Percentiles rank a stretch among this genome's conserved stretches.
phyloP scores from a whole-genome alignment of 1,140 invertebrate species.

The Ladona fulva region DNA sequence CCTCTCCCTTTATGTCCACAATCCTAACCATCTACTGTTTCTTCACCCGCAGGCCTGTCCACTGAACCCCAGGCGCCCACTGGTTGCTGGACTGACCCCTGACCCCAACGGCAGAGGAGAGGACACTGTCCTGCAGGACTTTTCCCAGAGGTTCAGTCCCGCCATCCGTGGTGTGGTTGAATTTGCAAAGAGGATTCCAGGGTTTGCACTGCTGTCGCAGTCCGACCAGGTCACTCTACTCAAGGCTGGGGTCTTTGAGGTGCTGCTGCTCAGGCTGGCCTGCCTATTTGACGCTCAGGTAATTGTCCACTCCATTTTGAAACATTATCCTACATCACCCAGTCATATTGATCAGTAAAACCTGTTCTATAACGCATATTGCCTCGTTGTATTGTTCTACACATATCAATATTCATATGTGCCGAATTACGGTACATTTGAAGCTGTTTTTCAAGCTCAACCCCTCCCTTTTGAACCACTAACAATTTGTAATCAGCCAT shows the following conservation, averaged over 20 bases:
- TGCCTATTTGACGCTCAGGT: conserved; percentile 83
- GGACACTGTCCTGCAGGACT: conserved; percentile 58
- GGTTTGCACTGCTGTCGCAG: conserved; percentile 86
- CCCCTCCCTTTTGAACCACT: too few relatives aligned
- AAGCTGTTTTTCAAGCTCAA: too few relatives aligned
- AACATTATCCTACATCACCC: too few relatives aligned
- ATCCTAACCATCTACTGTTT: too few relatives aligned
- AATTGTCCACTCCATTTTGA: conserved; percentile 11
- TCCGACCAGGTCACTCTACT: conserved; percentile 95
- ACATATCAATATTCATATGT: too few relatives aligned
- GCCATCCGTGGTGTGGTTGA: conserved; percentile 94
- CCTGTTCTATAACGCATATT: too few relatives aligned
- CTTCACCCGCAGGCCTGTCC: conserved; percentile 75
- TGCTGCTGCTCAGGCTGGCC: conserved; percentile 81
- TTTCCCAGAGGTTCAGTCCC: conserved; percentile 87
- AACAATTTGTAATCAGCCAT: too few relatives aligned
- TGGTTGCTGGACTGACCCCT: conserved; percentile 26
- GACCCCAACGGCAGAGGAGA: conserved; percentile 58
- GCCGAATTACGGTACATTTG: too few relatives aligned
- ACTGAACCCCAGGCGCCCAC: conserved; percentile 78
- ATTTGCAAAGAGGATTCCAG: conserved; percentile 94
- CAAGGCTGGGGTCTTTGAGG: conserved; percentile 92
- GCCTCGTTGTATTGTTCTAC: too few relatives aligned
- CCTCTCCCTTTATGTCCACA: too few relatives aligned
- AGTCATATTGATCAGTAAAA: too few relatives aligned